Evolutionary conservation across 2,797 vertebrate species (phyloP).

Genomic region (Mustela erminea): DNA sequence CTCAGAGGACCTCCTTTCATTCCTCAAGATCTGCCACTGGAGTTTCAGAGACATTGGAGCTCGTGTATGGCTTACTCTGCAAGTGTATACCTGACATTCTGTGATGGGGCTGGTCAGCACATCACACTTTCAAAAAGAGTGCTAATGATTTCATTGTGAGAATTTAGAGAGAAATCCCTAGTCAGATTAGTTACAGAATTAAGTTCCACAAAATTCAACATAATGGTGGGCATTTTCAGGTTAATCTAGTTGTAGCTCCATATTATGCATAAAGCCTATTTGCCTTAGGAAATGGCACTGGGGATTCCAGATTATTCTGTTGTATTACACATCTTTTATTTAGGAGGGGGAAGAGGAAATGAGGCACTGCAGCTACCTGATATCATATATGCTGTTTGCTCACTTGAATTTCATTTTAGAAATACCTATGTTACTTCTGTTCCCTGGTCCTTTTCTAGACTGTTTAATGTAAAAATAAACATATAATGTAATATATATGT

Average conservation of each 20-base stretch:
- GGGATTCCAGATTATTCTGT: neutral
- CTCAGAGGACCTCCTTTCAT: neutral
- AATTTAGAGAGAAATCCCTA: neutral
- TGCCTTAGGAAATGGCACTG: neutral
- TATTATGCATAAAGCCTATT: neutral
- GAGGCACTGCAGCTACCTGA: neutral
- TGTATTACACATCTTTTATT: neutral
- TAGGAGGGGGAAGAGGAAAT: neutral
- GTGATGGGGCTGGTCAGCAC: neutral
- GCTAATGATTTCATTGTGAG: neutral
- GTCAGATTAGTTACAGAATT: neutral
- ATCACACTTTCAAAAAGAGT: neutral
- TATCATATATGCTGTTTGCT: neutral
- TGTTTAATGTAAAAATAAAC: neutral
- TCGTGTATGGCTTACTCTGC: neutral
- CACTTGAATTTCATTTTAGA: constrained; percentile 38
- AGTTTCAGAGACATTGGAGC: neutral
- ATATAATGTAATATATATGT: neutral
- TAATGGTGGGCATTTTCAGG: neutral
- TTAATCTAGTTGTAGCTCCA: neutral
- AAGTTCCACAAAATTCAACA: neutral
- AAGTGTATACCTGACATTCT: neutral
- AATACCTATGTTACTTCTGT: neutral
- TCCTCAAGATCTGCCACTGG: neutral
- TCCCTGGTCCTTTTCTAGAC: neutral